Base-by-base conservation (phyloP, 2,113 vertebrate species). In the Verasper variegatus region DNA sequence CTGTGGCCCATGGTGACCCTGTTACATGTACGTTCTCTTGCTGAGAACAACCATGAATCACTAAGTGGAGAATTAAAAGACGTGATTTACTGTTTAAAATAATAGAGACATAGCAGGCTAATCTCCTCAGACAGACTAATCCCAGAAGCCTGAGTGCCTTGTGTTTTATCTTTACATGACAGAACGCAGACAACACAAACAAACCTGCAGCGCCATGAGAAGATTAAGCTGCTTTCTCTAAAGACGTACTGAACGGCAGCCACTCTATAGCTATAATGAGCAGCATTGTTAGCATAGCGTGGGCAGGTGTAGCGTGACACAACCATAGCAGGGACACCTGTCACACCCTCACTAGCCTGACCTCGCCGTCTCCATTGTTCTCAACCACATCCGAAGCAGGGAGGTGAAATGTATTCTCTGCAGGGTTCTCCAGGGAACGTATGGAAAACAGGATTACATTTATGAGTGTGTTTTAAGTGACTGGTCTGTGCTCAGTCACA, bases 381-480 rank as follows among this genome's bases (percentile, higher is more conserved):
- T 58, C 20, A 2, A 47, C 35, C 3, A 1, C 18, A 64, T 37
- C 17, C 2, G n/a, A 66, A 3, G 24, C 70, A 65, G 55, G 58
- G 62, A 75, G 62, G 45, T 64, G 66, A 69, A 83, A 57, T 60
- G 23, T 59, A 59, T 80, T 68, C 68, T 63, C 15, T 0, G 59
- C 59, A 1, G 0, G 13, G 10, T 81, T 73, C 64, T 69, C 54
- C 26, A 0, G 65, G 49, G 67, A 64, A 60, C 1, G 7, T 3
- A 31, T n/a, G 49, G 49, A 73, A 71, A 86, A 73, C 65, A 63
- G 49, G 66, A 78, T 74, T 76, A 71, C 81, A 74, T 85, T 78
- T 80, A 83, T 82, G 83, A 78, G 64, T 45, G 4, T n/a, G 55
- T n/a, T 58, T 75, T 81, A 75, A 69, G 64, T 58, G 68, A 74